phyloP scores from a whole-genome alignment of 2,888 invertebrate genomes.

The Tanypteryx hageni region DNA sequence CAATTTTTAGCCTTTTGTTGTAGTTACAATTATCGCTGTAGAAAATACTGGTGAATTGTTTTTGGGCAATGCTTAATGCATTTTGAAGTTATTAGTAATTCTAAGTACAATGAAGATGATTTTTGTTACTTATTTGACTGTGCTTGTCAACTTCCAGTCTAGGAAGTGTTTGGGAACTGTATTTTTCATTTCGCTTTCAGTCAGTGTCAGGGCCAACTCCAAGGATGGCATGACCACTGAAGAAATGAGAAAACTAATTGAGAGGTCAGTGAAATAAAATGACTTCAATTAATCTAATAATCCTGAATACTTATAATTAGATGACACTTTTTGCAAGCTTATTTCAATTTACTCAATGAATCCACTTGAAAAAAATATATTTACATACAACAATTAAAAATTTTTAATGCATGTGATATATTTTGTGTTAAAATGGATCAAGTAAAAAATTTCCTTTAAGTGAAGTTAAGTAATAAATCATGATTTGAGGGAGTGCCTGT shows the following conservation, averaged over 20 bases:
- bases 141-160: constrained; percentile 64
- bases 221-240: constrained; percentile 97
- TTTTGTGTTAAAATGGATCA: background rate
- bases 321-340: background rate
- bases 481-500: constrained; percentile 40
- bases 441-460: background rate
- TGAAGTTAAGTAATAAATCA: background rate
- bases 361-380: background rate
- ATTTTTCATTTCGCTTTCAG: constrained; percentile 78
- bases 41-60: constrained; percentile 40
- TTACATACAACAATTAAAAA: constrained; percentile 15
- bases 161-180: constrained; percentile 70
- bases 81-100: constrained; percentile 50
- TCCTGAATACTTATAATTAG: background rate
- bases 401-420: constrained; percentile 34
- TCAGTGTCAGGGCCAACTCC: constrained; percentile 82
- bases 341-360: background rate
- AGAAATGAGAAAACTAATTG: constrained; percentile 98
- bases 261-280: constrained; percentile 86
- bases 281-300: constrained; percentile 47
- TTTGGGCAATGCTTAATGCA: constrained; percentile 60
- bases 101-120: constrained; percentile 22
- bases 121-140: constrained; percentile 47
- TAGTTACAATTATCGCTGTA: constrained; percentile 34
- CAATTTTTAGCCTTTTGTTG: constrained; percentile 62